A percentile compares a stretch with the other conserved stretches of the same genome.
These are phyloP conservation scores for Drosophila prosaltans DNA, from an alignment of 1,140 invertebrate genomes.

Conservation along the genomic window DNA sequence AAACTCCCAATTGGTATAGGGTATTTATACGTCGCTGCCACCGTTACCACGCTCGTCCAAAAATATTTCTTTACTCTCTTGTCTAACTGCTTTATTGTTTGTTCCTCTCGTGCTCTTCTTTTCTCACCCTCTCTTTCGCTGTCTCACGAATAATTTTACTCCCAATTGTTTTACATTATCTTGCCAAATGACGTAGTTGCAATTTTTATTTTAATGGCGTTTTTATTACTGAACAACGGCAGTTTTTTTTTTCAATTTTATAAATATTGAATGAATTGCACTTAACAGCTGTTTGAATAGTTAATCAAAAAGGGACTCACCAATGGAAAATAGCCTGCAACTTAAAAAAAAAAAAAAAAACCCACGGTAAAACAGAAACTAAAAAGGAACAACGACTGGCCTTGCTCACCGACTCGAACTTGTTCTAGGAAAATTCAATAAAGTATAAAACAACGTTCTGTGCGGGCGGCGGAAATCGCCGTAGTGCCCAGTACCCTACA, in stretches of 20 bases:
- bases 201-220: constrained; percentile 22
- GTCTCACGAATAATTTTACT: constrained; percentile 45
- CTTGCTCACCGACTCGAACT: constrained; percentile 18
- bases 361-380: constrained; percentile 1
- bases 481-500: constrained; percentile 15
- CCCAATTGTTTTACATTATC: constrained; percentile 46
- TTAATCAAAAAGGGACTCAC: neutral
- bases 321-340: too few species aligned
- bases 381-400: constrained; percentile 5
- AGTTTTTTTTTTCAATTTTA: neutral
- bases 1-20: neutral
- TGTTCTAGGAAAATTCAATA: constrained; percentile 72
- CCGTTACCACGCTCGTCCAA: neutral
- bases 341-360: neutral
- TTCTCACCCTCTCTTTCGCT: constrained; percentile 23
- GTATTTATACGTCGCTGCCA: neutral
- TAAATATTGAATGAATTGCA: neutral
- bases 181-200: constrained; percentile 47
- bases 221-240: neutral
- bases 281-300: neutral
- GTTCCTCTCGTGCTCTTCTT: neutral
- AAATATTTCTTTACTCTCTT: constrained; percentile 20
- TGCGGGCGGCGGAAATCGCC: constrained; percentile 47
- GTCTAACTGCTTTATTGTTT: neutral
- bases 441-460: constrained; percentile 69